phyloP scores from a whole-genome alignment of 1,140 invertebrate genomes.

The Diachasma alloeum region DNA sequence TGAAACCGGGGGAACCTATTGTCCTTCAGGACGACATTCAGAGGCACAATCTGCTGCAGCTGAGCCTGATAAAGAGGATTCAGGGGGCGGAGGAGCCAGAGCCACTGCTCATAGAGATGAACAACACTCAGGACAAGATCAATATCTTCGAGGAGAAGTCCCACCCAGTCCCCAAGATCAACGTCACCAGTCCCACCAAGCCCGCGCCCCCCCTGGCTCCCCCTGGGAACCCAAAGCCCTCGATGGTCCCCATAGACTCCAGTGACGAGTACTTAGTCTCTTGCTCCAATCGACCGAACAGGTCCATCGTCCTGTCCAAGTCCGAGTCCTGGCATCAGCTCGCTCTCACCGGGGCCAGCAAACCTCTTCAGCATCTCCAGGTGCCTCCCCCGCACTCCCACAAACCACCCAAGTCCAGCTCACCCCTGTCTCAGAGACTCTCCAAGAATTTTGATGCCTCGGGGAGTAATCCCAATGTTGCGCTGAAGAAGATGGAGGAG shows the following conservation, averaged over 20 bases:
- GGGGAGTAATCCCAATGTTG: constrained; percentile 72
- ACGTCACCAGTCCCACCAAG: constrained; percentile 40
- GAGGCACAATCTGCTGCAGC: constrained; percentile 58
- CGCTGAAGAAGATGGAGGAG: constrained; percentile 76
- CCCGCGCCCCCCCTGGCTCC: constrained; percentile 21
- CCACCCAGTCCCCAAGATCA: constrained; percentile 35
- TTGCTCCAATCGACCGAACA: constrained; percentile 50
- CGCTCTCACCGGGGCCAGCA: constrained; percentile 46
- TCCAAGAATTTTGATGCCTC: constrained; percentile 81
- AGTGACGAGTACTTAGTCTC: constrained; percentile 60
- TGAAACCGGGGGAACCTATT: neutral
- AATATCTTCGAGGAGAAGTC: constrained; percentile 49
- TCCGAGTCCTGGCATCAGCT: constrained; percentile 83
- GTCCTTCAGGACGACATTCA: constrained; percentile 48
- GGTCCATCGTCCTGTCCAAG: constrained; percentile 70
- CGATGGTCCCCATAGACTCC: constrained; percentile 45
- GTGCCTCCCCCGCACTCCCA: constrained; percentile 52
- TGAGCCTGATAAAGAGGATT: constrained; percentile 49
- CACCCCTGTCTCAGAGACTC: constrained; percentile 74
- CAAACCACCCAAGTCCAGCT: constrained; percentile 72
- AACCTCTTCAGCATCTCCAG: constrained; percentile 34
- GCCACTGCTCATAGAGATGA: constrained; percentile 34
- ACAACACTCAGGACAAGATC: constrained; percentile 49
- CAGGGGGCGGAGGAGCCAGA: constrained; percentile 37
- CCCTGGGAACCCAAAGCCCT: constrained; percentile 27